Evolutionary conservation across 2,888 invertebrate species (phyloP).

Genomic region (Callyntrura sp.): DNA sequence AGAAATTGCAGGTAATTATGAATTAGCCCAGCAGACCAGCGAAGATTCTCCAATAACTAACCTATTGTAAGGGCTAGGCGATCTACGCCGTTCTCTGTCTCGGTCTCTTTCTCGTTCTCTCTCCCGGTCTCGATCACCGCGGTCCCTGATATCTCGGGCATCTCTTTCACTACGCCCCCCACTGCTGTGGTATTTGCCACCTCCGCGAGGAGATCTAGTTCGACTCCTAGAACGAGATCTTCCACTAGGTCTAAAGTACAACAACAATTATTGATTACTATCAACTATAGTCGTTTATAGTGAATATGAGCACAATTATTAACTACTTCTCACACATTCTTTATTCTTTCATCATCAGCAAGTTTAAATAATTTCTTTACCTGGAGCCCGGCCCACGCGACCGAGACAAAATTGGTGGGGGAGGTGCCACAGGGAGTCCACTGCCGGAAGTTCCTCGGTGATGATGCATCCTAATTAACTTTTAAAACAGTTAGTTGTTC

Average conservation of each 20-base stretch:
- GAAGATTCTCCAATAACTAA: not conserved
- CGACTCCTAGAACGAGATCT: slow-evolving; percentile 61
- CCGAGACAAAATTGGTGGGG: slow-evolving; percentile 65
- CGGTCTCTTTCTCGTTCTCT: slow-evolving; percentile 55
- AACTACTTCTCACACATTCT: not conserved
- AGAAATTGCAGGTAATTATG: too few species aligned
- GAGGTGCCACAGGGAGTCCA: slow-evolving; percentile 66
- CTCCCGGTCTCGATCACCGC: slow-evolving; percentile 40
- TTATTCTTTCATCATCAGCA: not conserved
- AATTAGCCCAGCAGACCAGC: too few species aligned
- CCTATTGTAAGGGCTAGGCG: slow-evolving; percentile 64
- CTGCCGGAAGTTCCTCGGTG: slow-evolving; percentile 57
- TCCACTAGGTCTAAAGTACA: slow-evolving; percentile 46
- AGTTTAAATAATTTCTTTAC: not conserved
- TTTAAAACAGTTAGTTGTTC: not conserved
- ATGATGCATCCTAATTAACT: slow-evolving; percentile 37
- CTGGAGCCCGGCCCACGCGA: slow-evolving; percentile 15
- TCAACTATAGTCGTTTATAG: not conserved
- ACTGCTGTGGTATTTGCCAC: slow-evolving; percentile 43
- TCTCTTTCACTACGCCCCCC: slow-evolving; percentile 51
- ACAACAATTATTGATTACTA: too few species aligned
- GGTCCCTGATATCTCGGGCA: slow-evolving; percentile 45
- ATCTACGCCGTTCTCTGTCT: slow-evolving; percentile 38
- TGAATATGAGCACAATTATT: too few species aligned
- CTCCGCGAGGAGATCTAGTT: slow-evolving; percentile 20